Percentiles rank a stretch among this genome's conserved stretches.
These are phyloP conservation scores for Ectropis grisescens DNA, from an alignment of 1,140 invertebrate species.

Conservation along the genomic window DNA sequence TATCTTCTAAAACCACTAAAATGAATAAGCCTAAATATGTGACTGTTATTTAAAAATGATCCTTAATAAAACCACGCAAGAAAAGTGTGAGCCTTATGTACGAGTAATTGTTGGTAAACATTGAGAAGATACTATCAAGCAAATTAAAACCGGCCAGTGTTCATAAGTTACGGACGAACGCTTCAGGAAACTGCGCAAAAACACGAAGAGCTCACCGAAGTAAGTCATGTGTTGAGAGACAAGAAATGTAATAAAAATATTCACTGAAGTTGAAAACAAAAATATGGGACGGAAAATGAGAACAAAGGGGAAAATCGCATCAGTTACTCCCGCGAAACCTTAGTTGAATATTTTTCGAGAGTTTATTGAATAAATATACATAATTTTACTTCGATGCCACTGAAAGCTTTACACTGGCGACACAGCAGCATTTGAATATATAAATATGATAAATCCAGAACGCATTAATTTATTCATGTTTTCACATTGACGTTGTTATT, in stretches of 20 bases:
- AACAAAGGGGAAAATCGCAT: conserved; percentile 40
- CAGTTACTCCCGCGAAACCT: conserved; percentile 36
- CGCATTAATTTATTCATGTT: neutral
- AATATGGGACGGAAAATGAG: conserved; percentile 47
- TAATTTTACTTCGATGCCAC: conserved; percentile 44
- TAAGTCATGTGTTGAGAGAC: conserved; percentile 40
- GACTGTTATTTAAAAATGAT: too few relatives aligned
- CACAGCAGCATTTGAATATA: neutral
- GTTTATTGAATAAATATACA: conserved; percentile 63
- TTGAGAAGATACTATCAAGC: too few relatives aligned
- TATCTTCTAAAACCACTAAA: too few relatives aligned
- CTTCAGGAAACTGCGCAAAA: conserved; percentile 15
- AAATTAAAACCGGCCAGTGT: too few relatives aligned
- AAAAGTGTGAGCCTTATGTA: conserved; percentile 1
- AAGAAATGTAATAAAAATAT: conserved; percentile 50
- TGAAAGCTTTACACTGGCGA: conserved; percentile 26
- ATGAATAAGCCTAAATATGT: too few relatives aligned
- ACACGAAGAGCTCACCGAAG: conserved; percentile 19
- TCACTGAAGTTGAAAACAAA: conserved; percentile 50
- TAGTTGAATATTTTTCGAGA: conserved; percentile 38
- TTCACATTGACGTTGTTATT: neutral
- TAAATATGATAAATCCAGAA: too few relatives aligned
- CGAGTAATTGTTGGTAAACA: too few relatives aligned
- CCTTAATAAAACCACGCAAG: conserved; percentile 1
- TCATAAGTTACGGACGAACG: conserved; percentile 17